Conservation (phyloP, 2,113 vertebrate species). For the Grallaria varia region DNA sequence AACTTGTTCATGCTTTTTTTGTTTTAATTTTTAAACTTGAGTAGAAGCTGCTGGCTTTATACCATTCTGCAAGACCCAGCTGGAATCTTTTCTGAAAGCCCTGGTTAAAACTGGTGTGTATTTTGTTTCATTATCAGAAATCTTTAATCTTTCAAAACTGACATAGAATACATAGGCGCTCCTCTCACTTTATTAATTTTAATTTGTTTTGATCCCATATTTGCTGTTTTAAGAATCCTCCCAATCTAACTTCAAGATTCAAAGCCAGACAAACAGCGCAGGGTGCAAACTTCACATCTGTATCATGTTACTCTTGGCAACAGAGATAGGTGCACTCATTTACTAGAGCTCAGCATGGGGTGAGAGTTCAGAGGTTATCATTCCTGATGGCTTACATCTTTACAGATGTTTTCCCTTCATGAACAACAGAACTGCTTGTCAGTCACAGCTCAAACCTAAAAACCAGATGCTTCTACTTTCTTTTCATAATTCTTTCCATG, state of each 20-base stretch:
- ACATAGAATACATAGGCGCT: background rate
- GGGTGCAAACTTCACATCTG: constrained; percentile 48
- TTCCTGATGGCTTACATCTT: constrained; percentile 51
- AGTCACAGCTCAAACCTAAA: background rate
- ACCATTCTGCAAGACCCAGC: background rate
- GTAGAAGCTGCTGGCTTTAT: background rate
- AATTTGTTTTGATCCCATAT: constrained; percentile 21
- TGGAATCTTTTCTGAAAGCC: background rate
- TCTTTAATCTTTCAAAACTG: constrained; percentile 16
- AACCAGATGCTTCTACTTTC: background rate
- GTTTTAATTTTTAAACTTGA: background rate
- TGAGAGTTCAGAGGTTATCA: constrained; percentile 63
- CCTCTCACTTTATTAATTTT: constrained; percentile 10
- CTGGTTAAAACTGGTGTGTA: background rate
- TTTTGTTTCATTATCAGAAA: constrained; percentile 29
- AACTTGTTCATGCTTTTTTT: background rate
- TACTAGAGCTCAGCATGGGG: constrained; percentile 33
- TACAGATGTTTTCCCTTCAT: constrained; percentile 41
- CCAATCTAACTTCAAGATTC: background rate
- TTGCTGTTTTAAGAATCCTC: constrained; percentile 47
- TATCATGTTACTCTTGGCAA: constrained; percentile 37
- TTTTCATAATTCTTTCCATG: background rate
- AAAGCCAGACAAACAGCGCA: background rate
- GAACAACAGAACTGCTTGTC: background rate
- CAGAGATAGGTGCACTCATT: constrained; percentile 48